Percentiles rank a stretch among this genome's conserved stretches.
Conservation (phyloP, 2,113 vertebrate species). For the Gymnobelideus leadbeateri region DNA sequence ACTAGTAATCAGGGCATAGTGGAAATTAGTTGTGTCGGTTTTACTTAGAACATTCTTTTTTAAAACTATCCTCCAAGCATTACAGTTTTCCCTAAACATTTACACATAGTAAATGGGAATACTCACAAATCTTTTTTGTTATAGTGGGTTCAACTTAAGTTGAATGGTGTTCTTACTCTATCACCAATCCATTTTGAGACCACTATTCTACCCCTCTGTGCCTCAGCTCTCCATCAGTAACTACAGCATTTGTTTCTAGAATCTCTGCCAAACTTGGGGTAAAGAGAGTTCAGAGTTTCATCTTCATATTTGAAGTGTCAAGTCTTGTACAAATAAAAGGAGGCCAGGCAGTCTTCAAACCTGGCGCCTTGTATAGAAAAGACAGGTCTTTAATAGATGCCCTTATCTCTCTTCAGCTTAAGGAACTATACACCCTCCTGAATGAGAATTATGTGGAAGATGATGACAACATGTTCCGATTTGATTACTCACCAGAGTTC, state of each 20-base stretch:
- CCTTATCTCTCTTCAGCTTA: slow-evolving; percentile 87
- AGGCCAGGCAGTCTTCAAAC: neutral
- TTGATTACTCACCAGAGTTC: slow-evolving; percentile 98
- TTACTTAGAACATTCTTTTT: neutral
- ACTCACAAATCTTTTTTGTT: neutral
- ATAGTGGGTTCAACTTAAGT: neutral
- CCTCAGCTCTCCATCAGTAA: neutral
- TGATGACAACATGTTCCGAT: slow-evolving; percentile 99
- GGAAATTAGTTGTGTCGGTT: neutral
- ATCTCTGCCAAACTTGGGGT: neutral
- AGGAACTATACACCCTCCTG: slow-evolving; percentile 97
- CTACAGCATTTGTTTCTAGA: neutral
- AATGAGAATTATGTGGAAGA: slow-evolving; percentile 99
- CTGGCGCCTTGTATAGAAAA: neutral
- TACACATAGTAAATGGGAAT: neutral
- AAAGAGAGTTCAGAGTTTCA: neutral
- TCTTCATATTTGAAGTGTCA: neutral
- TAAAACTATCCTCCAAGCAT: neutral
- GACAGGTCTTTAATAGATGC: neutral
- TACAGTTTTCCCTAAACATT: neutral
- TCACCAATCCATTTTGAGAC: neutral
- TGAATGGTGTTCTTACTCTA: neutral
- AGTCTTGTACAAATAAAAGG: neutral
- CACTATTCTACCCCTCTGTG: neutral
- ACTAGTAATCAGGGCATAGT: neutral